Evolutionary conservation across 2,888 invertebrate genomes (phyloP).

Genomic region (Stenichneumon culpator): DNA sequence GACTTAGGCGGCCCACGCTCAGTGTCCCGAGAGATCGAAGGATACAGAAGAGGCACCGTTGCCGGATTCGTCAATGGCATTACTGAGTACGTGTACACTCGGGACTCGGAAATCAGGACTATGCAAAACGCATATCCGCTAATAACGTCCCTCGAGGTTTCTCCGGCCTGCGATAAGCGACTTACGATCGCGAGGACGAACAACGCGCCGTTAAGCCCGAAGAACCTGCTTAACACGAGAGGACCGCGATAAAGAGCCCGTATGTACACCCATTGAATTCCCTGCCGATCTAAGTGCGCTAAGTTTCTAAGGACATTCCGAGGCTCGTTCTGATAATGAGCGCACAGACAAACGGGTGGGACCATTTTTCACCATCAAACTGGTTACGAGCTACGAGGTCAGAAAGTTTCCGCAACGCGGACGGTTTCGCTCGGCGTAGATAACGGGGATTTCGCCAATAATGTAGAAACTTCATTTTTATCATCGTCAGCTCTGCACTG

Average conservation of each 20-base stretch:
- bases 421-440: neutral
- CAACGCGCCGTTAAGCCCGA: constrained; percentile 15
- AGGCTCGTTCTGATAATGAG: neutral
- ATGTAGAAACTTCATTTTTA: neutral
- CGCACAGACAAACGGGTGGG: neutral
- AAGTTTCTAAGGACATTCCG: neutral
- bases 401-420: neutral
- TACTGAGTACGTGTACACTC: constrained; percentile 34
- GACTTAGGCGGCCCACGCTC: constrained; percentile 60
- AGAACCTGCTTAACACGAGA: constrained; percentile 17
- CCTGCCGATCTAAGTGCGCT: neutral
- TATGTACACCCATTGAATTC: neutral
- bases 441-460: neutral
- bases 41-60: constrained; percentile 48
- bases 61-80: constrained; percentile 49
- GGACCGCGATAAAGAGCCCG: constrained; percentile 17
- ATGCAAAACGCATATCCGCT: constrained; percentile 57
- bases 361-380: neutral
- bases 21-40: constrained; percentile 42
- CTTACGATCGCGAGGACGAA: constrained; percentile 59
- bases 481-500: neutral
- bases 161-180: constrained; percentile 30
- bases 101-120: constrained; percentile 50
- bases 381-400: neutral
- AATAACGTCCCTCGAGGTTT: constrained; percentile 49